These are phyloP conservation scores for Pararge aegeria DNA, from an alignment of 1,140 invertebrate genomes.

Conservation along the genomic window DNA sequence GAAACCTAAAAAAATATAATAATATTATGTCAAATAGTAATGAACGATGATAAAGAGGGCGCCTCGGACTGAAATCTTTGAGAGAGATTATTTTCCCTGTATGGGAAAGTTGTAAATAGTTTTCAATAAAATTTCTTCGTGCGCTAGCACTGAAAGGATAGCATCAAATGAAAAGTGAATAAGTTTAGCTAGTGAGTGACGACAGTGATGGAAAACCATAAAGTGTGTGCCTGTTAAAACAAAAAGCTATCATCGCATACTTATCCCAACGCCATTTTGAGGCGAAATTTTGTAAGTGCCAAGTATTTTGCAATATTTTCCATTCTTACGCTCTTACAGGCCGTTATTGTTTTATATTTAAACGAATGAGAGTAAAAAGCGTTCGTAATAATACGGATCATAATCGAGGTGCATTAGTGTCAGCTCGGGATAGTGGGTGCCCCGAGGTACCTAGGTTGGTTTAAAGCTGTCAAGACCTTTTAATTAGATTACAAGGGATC, in stretches of 20 bases:
- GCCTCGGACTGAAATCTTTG: slow-evolving; percentile 39
- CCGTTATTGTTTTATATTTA: slow-evolving; percentile 40
- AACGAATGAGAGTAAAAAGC: slow-evolving; percentile 47
- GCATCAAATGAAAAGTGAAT: slow-evolving; percentile 54
- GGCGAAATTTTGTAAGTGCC: slow-evolving; percentile 80
- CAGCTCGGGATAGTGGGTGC: slow-evolving; percentile 48
- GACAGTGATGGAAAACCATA: slow-evolving; percentile 63
- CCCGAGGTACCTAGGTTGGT: slow-evolving; percentile 68
- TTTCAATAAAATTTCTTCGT: slow-evolving; percentile 53
- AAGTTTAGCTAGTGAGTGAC: slow-evolving; percentile 52
- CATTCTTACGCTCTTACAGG: slow-evolving; percentile 42
- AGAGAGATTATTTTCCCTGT: slow-evolving; percentile 47
- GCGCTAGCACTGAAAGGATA: slow-evolving; percentile 37
- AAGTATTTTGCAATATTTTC: slow-evolving; percentile 79
- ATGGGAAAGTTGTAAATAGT: slow-evolving; percentile 75
- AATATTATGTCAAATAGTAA: slow-evolving; percentile 26
- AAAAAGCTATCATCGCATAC: slow-evolving; percentile 79
- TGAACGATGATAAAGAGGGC: slow-evolving; percentile 39
- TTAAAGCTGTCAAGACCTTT: slow-evolving; percentile 51
- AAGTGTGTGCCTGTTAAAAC: slow-evolving; percentile 72
- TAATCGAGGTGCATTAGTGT: slow-evolving; percentile 34
- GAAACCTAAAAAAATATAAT: slow-evolving; percentile 19
- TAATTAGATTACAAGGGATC: slow-evolving; percentile 66
- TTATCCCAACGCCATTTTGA: slow-evolving; percentile 80
- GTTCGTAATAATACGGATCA: slow-evolving; percentile 27